Percentiles rank a stretch among this genome's conserved stretches.
phyloP scores from a whole-genome alignment of 2,888 invertebrate genomes.

The Zygaena filipendulae region DNA sequence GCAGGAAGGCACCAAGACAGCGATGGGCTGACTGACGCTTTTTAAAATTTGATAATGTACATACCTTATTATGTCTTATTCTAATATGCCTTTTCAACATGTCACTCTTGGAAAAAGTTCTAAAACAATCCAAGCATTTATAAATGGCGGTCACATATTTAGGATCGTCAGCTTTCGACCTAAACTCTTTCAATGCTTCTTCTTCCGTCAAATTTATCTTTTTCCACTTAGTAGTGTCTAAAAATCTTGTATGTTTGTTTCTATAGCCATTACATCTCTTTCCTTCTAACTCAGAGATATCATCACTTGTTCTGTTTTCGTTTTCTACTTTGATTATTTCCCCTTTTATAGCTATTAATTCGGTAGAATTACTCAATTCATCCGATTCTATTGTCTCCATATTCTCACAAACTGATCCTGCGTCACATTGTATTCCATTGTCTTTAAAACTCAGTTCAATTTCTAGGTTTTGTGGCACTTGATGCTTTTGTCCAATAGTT shows the following conservation, averaged over 20 bases:
- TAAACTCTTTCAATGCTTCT: slow-evolving; percentile 9
- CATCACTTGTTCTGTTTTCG: too few relatives aligned
- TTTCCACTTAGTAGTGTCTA: slow-evolving; percentile 9
- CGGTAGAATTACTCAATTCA: background rate
- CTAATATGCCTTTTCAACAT: slow-evolving; percentile 8
- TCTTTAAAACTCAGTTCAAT: background rate
- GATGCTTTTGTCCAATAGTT: too few relatives aligned
- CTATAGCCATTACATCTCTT: slow-evolving; percentile 4
- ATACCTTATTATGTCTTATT: slow-evolving; percentile 6
- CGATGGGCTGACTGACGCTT: too few relatives aligned
- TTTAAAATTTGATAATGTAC: too few relatives aligned
- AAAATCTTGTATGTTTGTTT: slow-evolving; percentile 1
- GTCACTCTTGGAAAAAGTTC: slow-evolving; percentile 10
- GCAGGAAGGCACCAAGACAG: too few relatives aligned
- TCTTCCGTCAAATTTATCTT: slow-evolving; percentile 8
- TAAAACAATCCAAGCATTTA: slow-evolving; percentile 8
- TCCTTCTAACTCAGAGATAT: too few relatives aligned
- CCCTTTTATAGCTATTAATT: background rate
- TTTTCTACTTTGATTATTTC: slow-evolving; percentile 1
- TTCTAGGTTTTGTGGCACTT: background rate
- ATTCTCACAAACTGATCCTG: background rate
- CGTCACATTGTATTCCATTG: background rate
- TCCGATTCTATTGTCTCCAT: slow-evolving; percentile 4
- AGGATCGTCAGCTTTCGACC: slow-evolving; percentile 5
- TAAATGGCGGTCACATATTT: slow-evolving; percentile 8